These are phyloP conservation scores for Lamellibrachia satsuma DNA, from an alignment of 2,888 invertebrate genomes.

Conservation along the genomic window DNA sequence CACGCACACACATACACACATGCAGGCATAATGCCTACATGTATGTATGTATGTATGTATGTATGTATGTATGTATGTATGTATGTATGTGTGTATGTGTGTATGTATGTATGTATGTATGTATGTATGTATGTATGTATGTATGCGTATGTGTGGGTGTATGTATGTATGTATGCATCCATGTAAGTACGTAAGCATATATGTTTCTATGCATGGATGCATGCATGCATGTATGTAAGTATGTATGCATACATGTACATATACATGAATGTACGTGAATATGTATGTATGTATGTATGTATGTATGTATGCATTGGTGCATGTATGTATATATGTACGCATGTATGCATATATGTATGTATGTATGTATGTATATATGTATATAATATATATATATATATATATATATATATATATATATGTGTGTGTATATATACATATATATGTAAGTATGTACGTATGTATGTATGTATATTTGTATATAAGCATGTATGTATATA, in stretches of 20 bases:
- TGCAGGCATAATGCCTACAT: background rate
- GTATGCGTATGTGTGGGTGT: background rate
- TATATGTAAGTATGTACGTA: background rate
- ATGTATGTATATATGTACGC: background rate
- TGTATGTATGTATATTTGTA: background rate
- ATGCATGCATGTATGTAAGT: no score
- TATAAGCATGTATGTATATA: background rate
- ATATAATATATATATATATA: background rate
- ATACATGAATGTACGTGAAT: background rate
- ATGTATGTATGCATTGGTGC: background rate
- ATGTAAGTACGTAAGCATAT: background rate
- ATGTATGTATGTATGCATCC: background rate
- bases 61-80: conserved; percentile 20
- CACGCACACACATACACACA: background rate
- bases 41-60: background rate
- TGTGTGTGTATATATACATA: background rate
- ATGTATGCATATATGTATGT: no score
- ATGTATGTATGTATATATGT: background rate
- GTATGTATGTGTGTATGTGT: background rate
- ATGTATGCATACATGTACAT: background rate
- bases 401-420: background rate
- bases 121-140: background rate
- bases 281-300: conserved; percentile 20
- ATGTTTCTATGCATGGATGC: background rate
- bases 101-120: background rate